Percentiles rank a stretch among this genome's conserved stretches.
phyloP scores from a whole-genome alignment of 2,113 vertebrate genomes.

The Poeciliopsis retropinna region DNA sequence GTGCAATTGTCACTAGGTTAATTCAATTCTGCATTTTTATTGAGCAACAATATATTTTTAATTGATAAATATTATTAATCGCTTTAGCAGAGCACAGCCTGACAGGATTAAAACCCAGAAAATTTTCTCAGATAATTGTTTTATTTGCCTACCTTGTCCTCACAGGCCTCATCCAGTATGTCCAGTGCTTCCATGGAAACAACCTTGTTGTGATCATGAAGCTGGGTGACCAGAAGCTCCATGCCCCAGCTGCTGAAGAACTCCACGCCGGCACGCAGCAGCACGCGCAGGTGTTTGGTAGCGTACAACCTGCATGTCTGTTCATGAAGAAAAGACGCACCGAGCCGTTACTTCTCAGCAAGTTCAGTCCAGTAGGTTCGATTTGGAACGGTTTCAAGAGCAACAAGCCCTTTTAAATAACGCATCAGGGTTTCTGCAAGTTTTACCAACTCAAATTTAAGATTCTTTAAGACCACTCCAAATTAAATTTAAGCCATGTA shows the following conservation, averaged over 20 bases:
- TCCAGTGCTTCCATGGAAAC: conserved; percentile 96
- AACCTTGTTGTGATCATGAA: conserved; percentile 97
- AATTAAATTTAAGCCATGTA: too few relatives aligned
- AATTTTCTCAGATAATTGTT: background rate
- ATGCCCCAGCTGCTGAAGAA: conserved; percentile 99
- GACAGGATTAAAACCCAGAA: background rate
- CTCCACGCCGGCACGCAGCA: conserved; percentile 94
- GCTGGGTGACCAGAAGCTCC: conserved; percentile 95
- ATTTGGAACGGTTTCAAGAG: background rate
- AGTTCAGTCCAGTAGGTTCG: background rate
- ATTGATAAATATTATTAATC: background rate
- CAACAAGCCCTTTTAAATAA: background rate
- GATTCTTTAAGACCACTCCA: too few relatives aligned
- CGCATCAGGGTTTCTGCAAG: too few relatives aligned
- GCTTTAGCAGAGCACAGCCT: background rate
- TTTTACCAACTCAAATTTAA: too few relatives aligned
- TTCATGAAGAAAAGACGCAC: conserved; percentile 13
- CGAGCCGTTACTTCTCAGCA: background rate
- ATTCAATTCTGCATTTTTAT: background rate
- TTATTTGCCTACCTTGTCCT: conserved; percentile 88
- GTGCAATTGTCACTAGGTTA: background rate
- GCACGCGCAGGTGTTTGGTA: conserved; percentile 94
- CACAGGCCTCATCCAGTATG: conserved; percentile 97
- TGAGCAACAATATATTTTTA: background rate
- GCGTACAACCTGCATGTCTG: conserved; percentile 93